Evolutionary conservation across 2,113 vertebrate genomes (phyloP).

Genomic region (Bombycilla garrulus): DNA sequence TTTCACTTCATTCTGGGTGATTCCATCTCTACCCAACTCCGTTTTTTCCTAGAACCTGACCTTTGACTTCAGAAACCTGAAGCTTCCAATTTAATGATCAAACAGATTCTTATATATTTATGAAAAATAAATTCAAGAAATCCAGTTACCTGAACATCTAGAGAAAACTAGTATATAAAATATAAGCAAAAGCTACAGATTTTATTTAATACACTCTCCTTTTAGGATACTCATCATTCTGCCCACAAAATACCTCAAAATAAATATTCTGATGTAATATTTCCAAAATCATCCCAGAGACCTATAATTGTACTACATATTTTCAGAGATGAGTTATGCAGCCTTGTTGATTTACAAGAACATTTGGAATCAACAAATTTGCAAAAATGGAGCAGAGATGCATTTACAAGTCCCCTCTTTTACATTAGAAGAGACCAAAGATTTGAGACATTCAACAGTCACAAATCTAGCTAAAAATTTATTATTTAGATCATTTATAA

Average conservation of each 20-base stretch:
- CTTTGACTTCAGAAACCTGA: slow-evolving; percentile 66
- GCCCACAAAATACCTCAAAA: neutral
- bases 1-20: slow-evolving; percentile 82
- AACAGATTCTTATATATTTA: neutral
- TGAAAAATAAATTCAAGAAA: neutral
- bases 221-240: neutral
- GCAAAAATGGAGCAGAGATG: neutral
- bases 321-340: neutral
- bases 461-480: neutral
- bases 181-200: neutral
- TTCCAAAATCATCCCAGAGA: neutral
- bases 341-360: neutral
- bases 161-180: neutral
- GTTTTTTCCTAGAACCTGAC: slow-evolving; percentile 45
- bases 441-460: neutral
- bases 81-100: slow-evolving; percentile 44
- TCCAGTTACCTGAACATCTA: neutral
- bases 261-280: neutral
- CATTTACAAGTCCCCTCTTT: neutral
- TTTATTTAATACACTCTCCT: neutral
- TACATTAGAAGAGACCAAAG: neutral
- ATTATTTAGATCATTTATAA: neutral
- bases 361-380: neutral
- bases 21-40: slow-evolving; percentile 48
- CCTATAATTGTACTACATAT: neutral